Base-by-base conservation (phyloP, 2,113 vertebrate genomes). In the Caranx melampygus region DNA sequence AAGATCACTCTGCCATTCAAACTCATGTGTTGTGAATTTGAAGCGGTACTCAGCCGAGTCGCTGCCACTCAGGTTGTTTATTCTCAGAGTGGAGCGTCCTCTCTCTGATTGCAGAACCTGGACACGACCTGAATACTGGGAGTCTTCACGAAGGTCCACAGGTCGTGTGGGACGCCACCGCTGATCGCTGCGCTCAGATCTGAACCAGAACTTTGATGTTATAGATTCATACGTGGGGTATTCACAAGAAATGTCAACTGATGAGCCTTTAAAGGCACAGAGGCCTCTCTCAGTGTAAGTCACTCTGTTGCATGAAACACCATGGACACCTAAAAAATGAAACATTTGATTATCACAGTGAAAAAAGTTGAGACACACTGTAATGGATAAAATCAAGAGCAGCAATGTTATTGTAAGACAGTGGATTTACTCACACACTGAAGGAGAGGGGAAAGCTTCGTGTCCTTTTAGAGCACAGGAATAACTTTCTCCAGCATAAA, bases 381-480 rank as follows among this genome's bases (percentile, higher is more conserved):
- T 26, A 26, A 26, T 26, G 26, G 26, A 26, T 26, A 26, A 26
- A 26, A 26, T 26, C 26, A 26, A 26, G 26, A 26, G 26, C 26
- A 26, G 37, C 26, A 26, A 26, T 26, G 26, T 26, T 26, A 26
- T 31, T 47, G 33, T 1, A 5, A 51, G 12, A 55, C 20, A 15
- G 8, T 0, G 18, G 18, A 26, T 42, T 10, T 72, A 87, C 86
- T 87, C 58, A 85, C 76, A 85, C 62, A 69, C 68, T 40, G 75
- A 33, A 15, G 31, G 51, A 45, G 79, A 75, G 5, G 0, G 16
- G 11, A 26, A 65, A 0, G n/a, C 9, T 5, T 79, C 45, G 2
- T 3, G 3, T 45, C 62, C 26, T 8, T 31, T 59, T 0, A 85
- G 0, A 57, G 79, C 71, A 76, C 86, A 88, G 9, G 75, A 75